These are phyloP conservation scores for Suricata suricatta DNA, from an alignment of 2,113 vertebrate genomes.

Conservation along the genomic window DNA sequence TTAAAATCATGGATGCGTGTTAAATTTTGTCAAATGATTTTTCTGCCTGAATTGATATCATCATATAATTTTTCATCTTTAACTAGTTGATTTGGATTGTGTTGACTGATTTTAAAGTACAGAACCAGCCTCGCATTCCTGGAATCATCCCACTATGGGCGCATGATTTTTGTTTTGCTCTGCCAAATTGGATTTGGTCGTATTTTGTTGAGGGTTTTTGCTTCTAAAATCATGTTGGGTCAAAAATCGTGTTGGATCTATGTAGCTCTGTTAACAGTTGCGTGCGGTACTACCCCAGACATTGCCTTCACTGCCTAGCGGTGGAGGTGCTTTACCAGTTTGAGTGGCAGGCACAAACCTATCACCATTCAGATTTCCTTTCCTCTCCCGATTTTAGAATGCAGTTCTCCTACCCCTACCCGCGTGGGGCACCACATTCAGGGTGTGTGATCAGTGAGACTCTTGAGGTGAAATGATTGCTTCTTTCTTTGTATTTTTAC, in stretches of 20 bases:
- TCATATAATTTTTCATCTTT: background rate
- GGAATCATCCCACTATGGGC: background rate
- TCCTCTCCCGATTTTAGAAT: background rate
- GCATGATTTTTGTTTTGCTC: background rate
- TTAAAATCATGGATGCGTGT: background rate
- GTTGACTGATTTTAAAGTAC: background rate
- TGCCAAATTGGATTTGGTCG: background rate
- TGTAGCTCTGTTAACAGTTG: background rate
- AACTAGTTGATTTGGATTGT: background rate
- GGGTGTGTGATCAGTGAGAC: background rate
- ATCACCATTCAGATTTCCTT: background rate
- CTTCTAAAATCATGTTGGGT: background rate
- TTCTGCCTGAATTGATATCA: background rate
- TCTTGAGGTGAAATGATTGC: background rate
- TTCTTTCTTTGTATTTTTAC: background rate
- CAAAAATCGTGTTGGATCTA: background rate
- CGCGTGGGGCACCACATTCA: background rate
- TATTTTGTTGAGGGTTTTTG: background rate
- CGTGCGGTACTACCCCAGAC: background rate
- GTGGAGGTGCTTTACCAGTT: background rate
- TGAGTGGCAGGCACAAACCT: background rate
- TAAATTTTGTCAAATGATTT: conserved; percentile 1
- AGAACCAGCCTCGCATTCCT: background rate
- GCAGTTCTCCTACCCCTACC: background rate
- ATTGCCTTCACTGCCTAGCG: background rate